Conservation (phyloP, 2,888 invertebrate species). For the Stegophylla sp. region DNA sequence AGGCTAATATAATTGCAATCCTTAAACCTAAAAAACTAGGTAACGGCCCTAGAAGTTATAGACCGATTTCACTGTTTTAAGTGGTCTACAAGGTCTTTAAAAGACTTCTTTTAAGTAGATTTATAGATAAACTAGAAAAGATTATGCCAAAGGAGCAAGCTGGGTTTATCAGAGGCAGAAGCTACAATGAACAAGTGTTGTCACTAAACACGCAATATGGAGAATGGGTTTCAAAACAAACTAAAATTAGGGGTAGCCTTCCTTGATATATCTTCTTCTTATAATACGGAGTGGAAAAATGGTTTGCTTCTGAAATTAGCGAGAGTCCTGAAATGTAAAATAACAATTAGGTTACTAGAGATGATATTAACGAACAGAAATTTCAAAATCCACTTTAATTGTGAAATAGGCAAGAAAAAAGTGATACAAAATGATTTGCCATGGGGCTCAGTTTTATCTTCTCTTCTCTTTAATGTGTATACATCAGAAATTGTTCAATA, state of each 20-base stretch:
- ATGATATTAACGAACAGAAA: not conserved
- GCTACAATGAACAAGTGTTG: not conserved
- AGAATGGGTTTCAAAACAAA: not conserved
- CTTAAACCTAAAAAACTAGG: constrained; percentile 9
- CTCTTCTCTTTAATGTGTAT: constrained; percentile 12
- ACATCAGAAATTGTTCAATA: not conserved
- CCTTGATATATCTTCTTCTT: not conserved
- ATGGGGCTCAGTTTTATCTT: not conserved
- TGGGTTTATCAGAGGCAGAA: not conserved
- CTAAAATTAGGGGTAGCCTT: not conserved
- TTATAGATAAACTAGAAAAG: constrained; percentile 8
- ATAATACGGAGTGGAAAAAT: not conserved
- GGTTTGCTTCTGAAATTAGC: not conserved
- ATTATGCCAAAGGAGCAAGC: constrained; percentile 21
- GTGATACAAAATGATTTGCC: constrained; percentile 1
- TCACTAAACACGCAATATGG: not conserved
- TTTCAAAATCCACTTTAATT: not conserved
- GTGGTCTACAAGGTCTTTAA: constrained; percentile 5
- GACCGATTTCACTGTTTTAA: constrained; percentile 10
- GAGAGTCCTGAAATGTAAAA: not conserved
- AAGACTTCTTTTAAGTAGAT: constrained; percentile 15
- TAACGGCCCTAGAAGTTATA: not conserved
- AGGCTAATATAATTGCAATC: constrained; percentile 6
- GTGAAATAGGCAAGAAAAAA: not conserved
- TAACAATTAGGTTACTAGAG: not conserved